phyloP scores from a whole-genome alignment of 2,888 invertebrate species.

The Ichneumon xanthorius region DNA sequence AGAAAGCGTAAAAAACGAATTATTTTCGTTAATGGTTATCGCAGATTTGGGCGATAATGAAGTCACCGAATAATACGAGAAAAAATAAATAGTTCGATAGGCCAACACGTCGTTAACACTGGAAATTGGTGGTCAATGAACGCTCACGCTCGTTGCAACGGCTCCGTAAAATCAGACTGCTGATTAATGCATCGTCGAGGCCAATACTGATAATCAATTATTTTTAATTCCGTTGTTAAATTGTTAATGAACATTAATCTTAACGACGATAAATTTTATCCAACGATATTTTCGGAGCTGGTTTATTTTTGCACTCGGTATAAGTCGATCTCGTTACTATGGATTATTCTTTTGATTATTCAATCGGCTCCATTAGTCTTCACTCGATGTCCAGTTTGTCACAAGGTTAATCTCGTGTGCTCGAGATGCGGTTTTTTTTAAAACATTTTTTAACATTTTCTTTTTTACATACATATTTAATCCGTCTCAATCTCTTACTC shows the following conservation, averaged over 20 bases:
- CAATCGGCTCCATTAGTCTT: neutral
- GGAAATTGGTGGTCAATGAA: neutral
- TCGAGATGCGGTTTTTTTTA: neutral
- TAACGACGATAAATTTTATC: constrained; percentile 8
- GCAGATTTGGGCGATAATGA: neutral
- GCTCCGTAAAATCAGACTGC: neutral
- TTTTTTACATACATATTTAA: neutral
- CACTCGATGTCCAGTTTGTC: constrained; percentile 40
- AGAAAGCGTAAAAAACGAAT: neutral
- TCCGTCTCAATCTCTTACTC: neutral
- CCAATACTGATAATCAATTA: constrained; percentile 11
- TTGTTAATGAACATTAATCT: constrained; percentile 14
- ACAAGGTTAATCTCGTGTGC: constrained; percentile 23
- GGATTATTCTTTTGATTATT: constrained; percentile 3
- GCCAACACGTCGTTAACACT: neutral
- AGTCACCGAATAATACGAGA: neutral
- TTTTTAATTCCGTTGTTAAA: neutral
- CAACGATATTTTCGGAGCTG: neutral
- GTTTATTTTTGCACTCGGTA: constrained; percentile 22
- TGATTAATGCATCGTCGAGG: neutral
- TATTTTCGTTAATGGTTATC: neutral
- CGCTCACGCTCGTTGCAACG: neutral
- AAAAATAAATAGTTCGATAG: neutral
- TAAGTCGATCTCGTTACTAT: neutral
- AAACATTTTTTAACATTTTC: neutral